Conservation (phyloP, 2,888 invertebrate genomes). For the Drosophila acutilabella region DNA sequence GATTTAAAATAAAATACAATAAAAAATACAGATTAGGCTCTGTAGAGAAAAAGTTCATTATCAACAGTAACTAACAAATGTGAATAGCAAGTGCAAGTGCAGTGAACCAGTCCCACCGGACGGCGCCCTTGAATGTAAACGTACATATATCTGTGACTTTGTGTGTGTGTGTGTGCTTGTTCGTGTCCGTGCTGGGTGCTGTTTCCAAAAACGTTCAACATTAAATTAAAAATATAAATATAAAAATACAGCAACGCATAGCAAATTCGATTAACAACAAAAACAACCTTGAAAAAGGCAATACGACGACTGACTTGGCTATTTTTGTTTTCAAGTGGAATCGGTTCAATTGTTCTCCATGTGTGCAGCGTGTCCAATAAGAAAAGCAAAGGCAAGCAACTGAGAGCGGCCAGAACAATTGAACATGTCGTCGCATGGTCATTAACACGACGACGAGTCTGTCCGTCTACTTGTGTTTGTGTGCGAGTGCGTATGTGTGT, state of each 20-base stretch:
- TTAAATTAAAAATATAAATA: conserved; percentile 54
- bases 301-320: conserved; percentile 49
- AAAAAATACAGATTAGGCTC: conserved; percentile 41
- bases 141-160: conserved; percentile 38
- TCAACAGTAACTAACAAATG: conserved; percentile 49
- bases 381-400: conserved; percentile 42
- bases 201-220: conserved; percentile 73
- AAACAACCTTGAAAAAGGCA: conserved; percentile 75
- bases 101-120: conserved; percentile 58
- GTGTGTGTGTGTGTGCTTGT: conserved; percentile 4
- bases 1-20: conserved; percentile 45
- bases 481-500: conserved; percentile 13
- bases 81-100: conserved; percentile 56
- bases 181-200: conserved; percentile 38
- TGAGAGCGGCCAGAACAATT: conserved; percentile 60
- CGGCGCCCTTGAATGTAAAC: conserved; percentile 74
- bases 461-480: conserved; percentile 12
- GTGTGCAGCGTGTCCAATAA: conserved; percentile 59
- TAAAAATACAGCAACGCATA: conserved; percentile 45
- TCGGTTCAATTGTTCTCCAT: conserved; percentile 62
- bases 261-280: conserved; percentile 74
- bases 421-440: conserved; percentile 64
- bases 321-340: conserved; percentile 63
- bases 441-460: conserved; percentile 50
- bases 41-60: conserved; percentile 59